Percentiles rank a stretch among this genome's conserved stretches.
Conservation (phyloP, 2,797 vertebrate species). For the Centropyge bicolor region DNA sequence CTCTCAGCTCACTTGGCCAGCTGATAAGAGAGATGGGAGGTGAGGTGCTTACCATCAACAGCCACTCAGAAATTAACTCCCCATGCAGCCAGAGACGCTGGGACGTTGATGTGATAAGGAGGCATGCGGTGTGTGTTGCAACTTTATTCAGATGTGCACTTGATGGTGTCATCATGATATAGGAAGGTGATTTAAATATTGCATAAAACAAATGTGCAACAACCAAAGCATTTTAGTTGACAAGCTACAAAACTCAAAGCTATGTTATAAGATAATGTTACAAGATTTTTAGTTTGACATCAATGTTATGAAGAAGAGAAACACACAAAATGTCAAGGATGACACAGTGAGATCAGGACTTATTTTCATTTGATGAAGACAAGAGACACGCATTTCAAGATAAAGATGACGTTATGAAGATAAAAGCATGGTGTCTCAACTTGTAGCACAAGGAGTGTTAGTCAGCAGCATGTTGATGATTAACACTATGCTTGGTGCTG, state of each 20-base stretch:
- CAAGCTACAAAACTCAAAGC: too few relatives aligned
- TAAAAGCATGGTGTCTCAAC: not conserved
- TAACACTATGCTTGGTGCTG: not conserved
- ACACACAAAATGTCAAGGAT: not conserved
- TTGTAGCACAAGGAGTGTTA: not conserved
- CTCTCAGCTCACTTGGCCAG: slow-evolving; percentile 39
- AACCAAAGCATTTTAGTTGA: not conserved
- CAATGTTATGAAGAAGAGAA: not conserved
- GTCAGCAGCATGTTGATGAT: not conserved
- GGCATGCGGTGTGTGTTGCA: slow-evolving; percentile 47
- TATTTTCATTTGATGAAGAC: not conserved
- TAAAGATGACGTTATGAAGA: not conserved
- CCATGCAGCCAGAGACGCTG: slow-evolving; percentile 37
- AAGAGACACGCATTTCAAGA: not conserved
- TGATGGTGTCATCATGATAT: not conserved
- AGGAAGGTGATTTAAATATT: not conserved
- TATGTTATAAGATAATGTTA: too few relatives aligned
- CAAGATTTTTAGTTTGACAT: not conserved
- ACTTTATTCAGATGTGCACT: slow-evolving; percentile 29
- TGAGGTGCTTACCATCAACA: slow-evolving; percentile 68
- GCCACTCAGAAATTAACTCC: slow-evolving; percentile 66
- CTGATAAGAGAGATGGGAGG: slow-evolving; percentile 74
- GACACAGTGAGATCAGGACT: not conserved
- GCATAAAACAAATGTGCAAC: not conserved
- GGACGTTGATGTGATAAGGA: slow-evolving; percentile 47